A percentile compares a stretch with the other conserved stretches of the same genome.
These are phyloP conservation scores for Darevskia nairensis DNA, from an alignment of 2,797 vertebrate genomes.

Conservation along the genomic window DNA sequence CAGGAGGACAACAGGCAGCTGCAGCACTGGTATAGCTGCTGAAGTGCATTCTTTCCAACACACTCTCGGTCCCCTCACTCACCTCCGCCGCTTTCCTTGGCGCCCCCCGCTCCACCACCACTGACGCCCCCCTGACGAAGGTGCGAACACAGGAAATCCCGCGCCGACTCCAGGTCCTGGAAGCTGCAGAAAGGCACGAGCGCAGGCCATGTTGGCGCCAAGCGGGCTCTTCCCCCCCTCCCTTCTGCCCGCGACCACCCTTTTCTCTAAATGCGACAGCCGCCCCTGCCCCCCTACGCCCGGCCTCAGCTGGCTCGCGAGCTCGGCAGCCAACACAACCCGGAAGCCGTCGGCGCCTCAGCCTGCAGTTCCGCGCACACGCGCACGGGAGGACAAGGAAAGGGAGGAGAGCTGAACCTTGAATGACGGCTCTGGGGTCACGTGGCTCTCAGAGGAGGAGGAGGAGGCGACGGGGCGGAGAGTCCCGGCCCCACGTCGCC, in stretches of 20 bases:
- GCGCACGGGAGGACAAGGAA: constrained; percentile 8
- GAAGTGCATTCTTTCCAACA: neutral
- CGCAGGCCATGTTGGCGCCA: constrained; percentile 86
- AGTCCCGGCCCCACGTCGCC: too few relatives aligned
- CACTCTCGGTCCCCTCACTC: constrained; percentile 46
- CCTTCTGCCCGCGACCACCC: too few relatives aligned
- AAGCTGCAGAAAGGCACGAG: constrained; percentile 92
- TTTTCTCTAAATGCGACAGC: neutral
- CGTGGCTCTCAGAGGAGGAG: neutral
- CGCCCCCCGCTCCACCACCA: constrained; percentile 64
- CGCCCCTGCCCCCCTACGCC: neutral
- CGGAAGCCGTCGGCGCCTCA: constrained; percentile 57
- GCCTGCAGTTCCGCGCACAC: neutral
- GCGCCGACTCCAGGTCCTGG: constrained; percentile 89
- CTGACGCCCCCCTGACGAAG: constrained; percentile 72
- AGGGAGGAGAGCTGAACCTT: accelerated
- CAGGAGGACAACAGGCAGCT: neutral
- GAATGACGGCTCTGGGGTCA: neutral
- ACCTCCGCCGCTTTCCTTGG: constrained; percentile 68
- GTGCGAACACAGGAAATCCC: constrained; percentile 88
- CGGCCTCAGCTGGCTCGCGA: neutral
- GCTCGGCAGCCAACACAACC: constrained; percentile 32
- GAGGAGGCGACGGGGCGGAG: neutral
- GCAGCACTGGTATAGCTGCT: neutral
- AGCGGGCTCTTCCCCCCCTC: neutral